Evolutionary conservation across 1,140 invertebrate species (phyloP).

Genomic region (Armadillidium nasatum): DNA sequence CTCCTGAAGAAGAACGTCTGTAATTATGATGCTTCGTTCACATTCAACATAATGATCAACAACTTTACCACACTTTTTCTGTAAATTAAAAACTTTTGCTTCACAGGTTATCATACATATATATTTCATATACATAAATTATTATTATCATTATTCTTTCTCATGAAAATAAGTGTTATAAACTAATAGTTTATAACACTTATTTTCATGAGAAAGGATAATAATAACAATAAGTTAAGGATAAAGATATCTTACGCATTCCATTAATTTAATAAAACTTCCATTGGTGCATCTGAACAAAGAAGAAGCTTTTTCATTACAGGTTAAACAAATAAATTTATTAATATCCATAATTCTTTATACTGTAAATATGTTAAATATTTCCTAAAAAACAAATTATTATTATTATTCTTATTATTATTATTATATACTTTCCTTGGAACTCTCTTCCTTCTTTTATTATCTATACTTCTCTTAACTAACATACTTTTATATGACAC

Average conservation of each 20-base stretch:
- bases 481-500: no score
- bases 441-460: no score
- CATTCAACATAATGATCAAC: constrained; percentile 10
- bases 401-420: no score
- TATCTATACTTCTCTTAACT: no score
- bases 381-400: no score
- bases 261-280: constrained; percentile 2
- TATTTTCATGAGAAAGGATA: constrained; percentile 3
- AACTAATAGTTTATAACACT: neutral
- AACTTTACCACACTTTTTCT: constrained; percentile 1
- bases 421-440: no score
- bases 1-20: neutral
- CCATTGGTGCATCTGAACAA: neutral
- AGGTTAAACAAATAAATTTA: neutral
- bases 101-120: neutral
- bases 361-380: no score
- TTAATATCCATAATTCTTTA: no score
- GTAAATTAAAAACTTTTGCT: no score
- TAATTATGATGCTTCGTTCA: constrained; percentile 4
- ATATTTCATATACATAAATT: neutral
- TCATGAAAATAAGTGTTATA: no score
- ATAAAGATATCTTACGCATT: constrained; percentile 14
- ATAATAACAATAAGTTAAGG: no score
- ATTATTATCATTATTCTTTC: neutral
- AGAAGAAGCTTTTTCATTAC: neutral